Evolutionary conservation across 2,888 invertebrate species (phyloP).

Genomic region (Leucoma salicis): DNA sequence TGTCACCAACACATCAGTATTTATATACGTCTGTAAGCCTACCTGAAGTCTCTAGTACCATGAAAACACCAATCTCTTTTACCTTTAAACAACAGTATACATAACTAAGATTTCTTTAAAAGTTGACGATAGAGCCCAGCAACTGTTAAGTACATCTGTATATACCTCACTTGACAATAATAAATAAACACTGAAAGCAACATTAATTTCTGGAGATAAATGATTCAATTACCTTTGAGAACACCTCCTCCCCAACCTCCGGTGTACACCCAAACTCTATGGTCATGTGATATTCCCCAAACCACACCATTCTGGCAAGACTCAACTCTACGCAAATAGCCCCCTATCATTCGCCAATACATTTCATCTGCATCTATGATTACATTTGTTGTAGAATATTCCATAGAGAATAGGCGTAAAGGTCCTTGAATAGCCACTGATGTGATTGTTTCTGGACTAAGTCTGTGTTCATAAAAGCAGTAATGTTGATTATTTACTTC

Average conservation of each 20-base stretch:
- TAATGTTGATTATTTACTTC: constrained; percentile 86
- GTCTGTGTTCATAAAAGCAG: constrained; percentile 88
- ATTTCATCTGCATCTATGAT: constrained; percentile 89
- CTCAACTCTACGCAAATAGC: constrained; percentile 91
- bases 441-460: constrained; percentile 87
- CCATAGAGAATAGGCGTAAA: constrained; percentile 86
- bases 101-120: too few relatives aligned
- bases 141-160: too few relatives aligned
- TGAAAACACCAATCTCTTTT: too few relatives aligned
- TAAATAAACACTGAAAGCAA: too few relatives aligned
- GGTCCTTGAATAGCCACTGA: constrained; percentile 89
- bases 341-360: constrained; percentile 94
- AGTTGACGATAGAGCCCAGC: too few relatives aligned
- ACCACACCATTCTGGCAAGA: constrained; percentile 89
- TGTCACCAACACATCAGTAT: too few relatives aligned
- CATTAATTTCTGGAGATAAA: too few relatives aligned
- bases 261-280: constrained; percentile 94
- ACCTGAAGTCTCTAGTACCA: too few relatives aligned
- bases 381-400: constrained; percentile 83
- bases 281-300: constrained; percentile 96
- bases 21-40: too few relatives aligned
- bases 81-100: too few relatives aligned
- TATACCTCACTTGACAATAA: too few relatives aligned
- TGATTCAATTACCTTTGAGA: constrained; percentile 81
- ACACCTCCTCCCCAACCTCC: constrained; percentile 94